Percentiles rank a stretch among this genome's conserved stretches.
phyloP scores from a whole-genome alignment of 2,888 invertebrate genomes.

The Eudemis profundana region DNA sequence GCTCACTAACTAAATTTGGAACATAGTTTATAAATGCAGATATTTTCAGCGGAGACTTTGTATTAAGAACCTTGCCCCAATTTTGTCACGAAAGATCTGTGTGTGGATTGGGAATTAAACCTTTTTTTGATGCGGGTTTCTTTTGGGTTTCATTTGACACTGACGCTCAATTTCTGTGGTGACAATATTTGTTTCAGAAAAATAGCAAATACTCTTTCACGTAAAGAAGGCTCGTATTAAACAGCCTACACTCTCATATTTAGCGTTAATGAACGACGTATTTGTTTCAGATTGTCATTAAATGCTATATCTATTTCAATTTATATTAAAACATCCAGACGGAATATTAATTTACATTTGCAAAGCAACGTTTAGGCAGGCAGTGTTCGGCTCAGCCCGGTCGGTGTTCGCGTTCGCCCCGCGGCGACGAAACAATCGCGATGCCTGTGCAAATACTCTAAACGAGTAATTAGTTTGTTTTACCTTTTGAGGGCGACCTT shows the following conservation, averaged over 20 bases:
- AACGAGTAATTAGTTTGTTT: slow-evolving; percentile 80
- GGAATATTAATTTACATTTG: slow-evolving; percentile 41
- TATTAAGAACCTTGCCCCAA: background rate
- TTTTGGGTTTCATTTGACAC: background rate
- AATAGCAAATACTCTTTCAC: too few relatives aligned
- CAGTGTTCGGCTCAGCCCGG: slow-evolving; percentile 46
- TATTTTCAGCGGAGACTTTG: slow-evolving; percentile 14
- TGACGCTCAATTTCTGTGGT: background rate
- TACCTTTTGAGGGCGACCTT: slow-evolving; percentile 59
- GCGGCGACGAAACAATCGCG: slow-evolving; percentile 71
- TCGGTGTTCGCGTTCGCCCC: slow-evolving; percentile 57
- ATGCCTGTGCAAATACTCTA: slow-evolving; percentile 73
- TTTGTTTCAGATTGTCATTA: slow-evolving; percentile 28
- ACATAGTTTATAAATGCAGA: slow-evolving; percentile 19
- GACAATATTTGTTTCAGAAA: slow-evolving; percentile 7
- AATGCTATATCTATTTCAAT: slow-evolving; percentile 33
- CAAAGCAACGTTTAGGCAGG: slow-evolving; percentile 38
- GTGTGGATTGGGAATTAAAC: background rate
- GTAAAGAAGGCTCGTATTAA: too few relatives aligned
- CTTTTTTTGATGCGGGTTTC: background rate
- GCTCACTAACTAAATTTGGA: slow-evolving; percentile 33
- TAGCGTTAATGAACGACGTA: slow-evolving; percentile 7
- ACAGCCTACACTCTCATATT: too few relatives aligned
- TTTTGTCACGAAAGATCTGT: background rate
- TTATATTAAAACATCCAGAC: slow-evolving; percentile 34